phyloP scores from a whole-genome alignment of 2,888 invertebrate species.

The Lithodes maja region DNA sequence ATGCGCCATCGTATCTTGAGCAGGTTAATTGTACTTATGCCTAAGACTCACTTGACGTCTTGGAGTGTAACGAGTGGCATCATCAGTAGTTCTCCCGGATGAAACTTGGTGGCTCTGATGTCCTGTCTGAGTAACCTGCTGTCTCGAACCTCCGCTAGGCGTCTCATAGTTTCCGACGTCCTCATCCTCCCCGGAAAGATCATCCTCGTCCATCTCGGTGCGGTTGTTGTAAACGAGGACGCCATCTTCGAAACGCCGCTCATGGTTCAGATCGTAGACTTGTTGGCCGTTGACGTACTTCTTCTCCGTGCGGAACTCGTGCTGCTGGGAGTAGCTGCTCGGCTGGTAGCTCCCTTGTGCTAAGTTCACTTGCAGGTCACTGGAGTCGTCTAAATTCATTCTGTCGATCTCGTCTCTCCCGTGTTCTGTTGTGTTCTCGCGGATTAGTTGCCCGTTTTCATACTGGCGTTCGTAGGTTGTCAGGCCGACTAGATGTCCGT shows the following conservation, averaged over 20 bases:
- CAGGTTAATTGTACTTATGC: too few species aligned
- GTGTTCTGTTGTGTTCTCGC: conserved; percentile 62
- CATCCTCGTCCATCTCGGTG: conserved; percentile 61
- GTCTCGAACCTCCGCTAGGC: background rate
- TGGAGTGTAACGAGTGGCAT: background rate
- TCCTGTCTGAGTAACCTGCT: conserved; percentile 43
- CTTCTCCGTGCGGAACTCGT: conserved; percentile 63
- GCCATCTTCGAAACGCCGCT: conserved; percentile 66
- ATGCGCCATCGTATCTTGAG: too few species aligned
- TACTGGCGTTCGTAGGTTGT: conserved; percentile 57
- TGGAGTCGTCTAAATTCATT: conserved; percentile 47
- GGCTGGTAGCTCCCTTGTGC: conserved; percentile 47
- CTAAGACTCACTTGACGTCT: background rate
- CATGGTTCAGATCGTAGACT: conserved; percentile 64
- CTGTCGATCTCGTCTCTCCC: conserved; percentile 54
- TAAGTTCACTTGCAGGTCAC: conserved; percentile 39
- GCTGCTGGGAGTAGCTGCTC: conserved; percentile 58
- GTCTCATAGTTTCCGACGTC: background rate
- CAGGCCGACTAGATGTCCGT: conserved; percentile 65
- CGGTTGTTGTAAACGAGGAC: conserved; percentile 60
- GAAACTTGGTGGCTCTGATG: conserved; percentile 40
- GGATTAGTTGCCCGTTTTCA: conserved; percentile 62
- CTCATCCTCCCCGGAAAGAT: conserved; percentile 12
- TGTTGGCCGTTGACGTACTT: conserved; percentile 62
- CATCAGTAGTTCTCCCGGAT: background rate